Conservation (phyloP, 2,113 vertebrate genomes). For the Paratilapia polleni region DNA sequence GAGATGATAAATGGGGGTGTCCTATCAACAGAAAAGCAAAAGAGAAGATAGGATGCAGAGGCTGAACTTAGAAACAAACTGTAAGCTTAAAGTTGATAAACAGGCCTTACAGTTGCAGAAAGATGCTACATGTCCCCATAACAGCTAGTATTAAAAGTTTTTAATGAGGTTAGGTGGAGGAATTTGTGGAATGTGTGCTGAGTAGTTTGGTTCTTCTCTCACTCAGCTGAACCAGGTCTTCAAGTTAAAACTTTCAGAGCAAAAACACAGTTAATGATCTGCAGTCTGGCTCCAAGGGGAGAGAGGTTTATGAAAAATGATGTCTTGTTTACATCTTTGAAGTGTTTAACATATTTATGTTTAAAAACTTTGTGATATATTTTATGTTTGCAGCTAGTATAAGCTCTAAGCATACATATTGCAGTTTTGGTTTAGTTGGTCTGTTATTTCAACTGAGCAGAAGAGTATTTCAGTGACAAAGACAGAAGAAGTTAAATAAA, state of each 20-base stretch:
- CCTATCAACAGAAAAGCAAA: neutral
- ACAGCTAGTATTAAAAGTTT: neutral
- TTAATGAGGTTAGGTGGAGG: constrained; percentile 24
- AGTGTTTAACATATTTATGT: neutral
- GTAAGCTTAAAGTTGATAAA: neutral
- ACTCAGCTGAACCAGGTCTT: neutral
- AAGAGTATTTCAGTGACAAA: neutral
- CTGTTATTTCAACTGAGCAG: neutral
- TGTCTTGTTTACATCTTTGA: neutral
- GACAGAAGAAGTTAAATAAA: neutral
- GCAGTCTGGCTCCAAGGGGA: neutral
- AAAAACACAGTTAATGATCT: constrained; percentile 1
- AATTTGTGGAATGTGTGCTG: neutral
- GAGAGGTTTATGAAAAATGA: neutral
- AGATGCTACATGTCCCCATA: neutral
- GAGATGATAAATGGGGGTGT: neutral
- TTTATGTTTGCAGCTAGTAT: neutral
- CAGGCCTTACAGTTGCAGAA: neutral
- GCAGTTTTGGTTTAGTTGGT: neutral
- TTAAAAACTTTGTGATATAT: neutral
- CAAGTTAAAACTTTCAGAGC: neutral
- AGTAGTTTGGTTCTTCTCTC: neutral
- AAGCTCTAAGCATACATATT: fast-evolving
- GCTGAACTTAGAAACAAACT: neutral
- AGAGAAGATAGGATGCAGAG: neutral